Evolutionary conservation across 2,888 invertebrate species (phyloP).

Genomic region (Cabera pusaria): DNA sequence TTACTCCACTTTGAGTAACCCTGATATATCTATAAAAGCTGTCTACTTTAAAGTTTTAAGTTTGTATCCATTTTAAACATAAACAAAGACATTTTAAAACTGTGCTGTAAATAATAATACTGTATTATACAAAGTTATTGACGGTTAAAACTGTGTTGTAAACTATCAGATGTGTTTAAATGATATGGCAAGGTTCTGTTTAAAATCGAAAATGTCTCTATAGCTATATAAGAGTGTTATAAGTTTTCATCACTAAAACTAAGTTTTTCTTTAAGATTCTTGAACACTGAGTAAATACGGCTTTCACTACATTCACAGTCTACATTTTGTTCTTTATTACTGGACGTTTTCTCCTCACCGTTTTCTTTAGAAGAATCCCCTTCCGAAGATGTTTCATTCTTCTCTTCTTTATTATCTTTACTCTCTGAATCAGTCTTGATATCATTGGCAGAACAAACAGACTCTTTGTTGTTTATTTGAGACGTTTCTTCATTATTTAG

Average conservation of each 20-base stretch:
- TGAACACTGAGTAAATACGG: slow-evolving; percentile 61
- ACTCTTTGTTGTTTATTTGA: slow-evolving; percentile 7
- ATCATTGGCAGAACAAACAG: slow-evolving; percentile 1
- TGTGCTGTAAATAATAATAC: background rate
- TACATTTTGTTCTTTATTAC: slow-evolving; percentile 17
- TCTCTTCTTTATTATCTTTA: slow-evolving; percentile 14
- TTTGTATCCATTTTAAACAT: no score
- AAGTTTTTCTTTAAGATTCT: slow-evolving; percentile 64
- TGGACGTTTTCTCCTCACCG: slow-evolving; percentile 6
- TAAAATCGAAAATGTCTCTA: background rate
- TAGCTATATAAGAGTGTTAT: slow-evolving; percentile 2
- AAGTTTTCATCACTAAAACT: slow-evolving; percentile 45
- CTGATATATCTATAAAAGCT: no score
- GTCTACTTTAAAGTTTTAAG: no score
- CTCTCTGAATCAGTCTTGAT: slow-evolving; percentile 1
- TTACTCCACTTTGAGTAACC: no score
- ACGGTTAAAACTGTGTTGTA: slow-evolving; percentile 1
- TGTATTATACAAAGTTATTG: background rate
- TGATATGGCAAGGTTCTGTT: slow-evolving; percentile 14
- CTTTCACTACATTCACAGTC: slow-evolving; percentile 64
- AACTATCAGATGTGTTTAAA: slow-evolving; percentile 1
- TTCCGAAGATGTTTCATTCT: slow-evolving; percentile 14
- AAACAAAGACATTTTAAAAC: no score
- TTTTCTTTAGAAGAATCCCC: slow-evolving; percentile 24
- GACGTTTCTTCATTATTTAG: no score